A percentile compares a stretch with the other conserved stretches of the same genome.
Evolutionary conservation across 2,113 vertebrate genomes (phyloP).

Genomic region (Chaenocephalus aceratus): DNA sequence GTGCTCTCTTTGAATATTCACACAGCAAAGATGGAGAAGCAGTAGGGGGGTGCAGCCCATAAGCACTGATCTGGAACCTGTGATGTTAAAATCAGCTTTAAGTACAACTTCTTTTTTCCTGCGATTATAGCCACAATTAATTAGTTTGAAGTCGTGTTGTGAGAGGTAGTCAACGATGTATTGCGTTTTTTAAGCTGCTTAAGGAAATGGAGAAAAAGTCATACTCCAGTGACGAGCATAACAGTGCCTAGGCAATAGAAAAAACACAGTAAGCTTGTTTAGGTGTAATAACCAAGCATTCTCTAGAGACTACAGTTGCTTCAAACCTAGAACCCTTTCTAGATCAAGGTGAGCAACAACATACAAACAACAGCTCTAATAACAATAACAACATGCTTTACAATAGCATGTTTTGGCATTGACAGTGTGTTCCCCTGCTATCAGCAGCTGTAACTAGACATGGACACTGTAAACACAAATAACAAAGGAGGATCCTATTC

Average conservation of each 20-base stretch:
- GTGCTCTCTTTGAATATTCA: constrained; percentile 61
- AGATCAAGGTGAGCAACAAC: constrained; percentile 29
- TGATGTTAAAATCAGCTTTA: constrained; percentile 27
- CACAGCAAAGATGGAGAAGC: constrained; percentile 31
- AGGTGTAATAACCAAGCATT: constrained; percentile 6
- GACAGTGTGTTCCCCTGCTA: constrained; percentile 2
- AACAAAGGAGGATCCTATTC: constrained; percentile 56
- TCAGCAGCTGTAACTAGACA: constrained; percentile 32
- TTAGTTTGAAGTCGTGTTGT: constrained; percentile 26
- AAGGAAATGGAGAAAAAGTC: constrained; percentile 27
- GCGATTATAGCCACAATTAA: constrained; percentile 20
- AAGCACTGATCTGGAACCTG: constrained; percentile 2
- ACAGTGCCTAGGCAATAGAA: constrained; percentile 17
- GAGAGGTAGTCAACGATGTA: constrained; percentile 44
- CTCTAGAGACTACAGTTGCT: constrained; percentile 32
- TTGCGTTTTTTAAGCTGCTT: constrained; percentile 61
- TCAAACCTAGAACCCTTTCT: constrained; percentile 40
- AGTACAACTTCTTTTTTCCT: constrained; percentile 22
- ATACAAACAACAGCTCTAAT: constrained; percentile 40
- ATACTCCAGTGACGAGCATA: constrained; percentile 15
- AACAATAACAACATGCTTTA: constrained; percentile 44
- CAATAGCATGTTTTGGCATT: constrained; percentile 25
- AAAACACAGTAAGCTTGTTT: constrained; percentile 43
- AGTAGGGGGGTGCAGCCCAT: not conserved
- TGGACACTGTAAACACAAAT: constrained; percentile 52